These are phyloP conservation scores for Anolis carolinensis DNA, from an alignment of 2,113 vertebrate genomes.

Conservation along the genomic window DNA sequence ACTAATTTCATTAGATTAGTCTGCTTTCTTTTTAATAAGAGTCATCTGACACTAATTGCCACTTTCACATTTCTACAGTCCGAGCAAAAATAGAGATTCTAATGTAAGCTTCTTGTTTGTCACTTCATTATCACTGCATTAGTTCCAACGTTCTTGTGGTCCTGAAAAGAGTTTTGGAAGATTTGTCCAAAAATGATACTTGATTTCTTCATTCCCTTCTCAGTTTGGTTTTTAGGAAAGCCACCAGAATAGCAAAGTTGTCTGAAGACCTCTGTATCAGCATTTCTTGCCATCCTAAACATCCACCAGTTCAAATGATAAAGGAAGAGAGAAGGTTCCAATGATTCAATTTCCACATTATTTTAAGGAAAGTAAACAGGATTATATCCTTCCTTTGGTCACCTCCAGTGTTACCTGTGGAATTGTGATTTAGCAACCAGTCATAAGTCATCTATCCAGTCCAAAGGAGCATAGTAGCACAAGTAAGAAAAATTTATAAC, in stretches of 20 bases:
- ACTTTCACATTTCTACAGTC: background rate
- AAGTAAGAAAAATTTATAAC: background rate
- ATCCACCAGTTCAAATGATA: background rate
- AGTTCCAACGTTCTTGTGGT: background rate
- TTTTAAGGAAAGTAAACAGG: slow-evolving; percentile 23
- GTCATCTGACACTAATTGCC: rapidly evolving
- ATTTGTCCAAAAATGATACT: background rate
- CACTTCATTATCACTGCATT: background rate
- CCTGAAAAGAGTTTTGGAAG: background rate
- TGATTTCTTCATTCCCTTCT: background rate
- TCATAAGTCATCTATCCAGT: background rate
- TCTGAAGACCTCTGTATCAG: background rate
- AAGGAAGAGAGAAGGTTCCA: background rate
- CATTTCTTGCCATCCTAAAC: slow-evolving; percentile 43
- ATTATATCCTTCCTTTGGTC: background rate
- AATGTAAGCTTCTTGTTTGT: background rate
- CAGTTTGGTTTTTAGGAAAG: slow-evolving; percentile 11
- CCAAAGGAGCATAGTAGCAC: background rate
- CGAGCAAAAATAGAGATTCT: background rate
- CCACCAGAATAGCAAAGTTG: slow-evolving; percentile 23
- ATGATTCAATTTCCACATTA: background rate
- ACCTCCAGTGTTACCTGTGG: background rate
- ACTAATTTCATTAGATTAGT: slow-evolving; percentile 24
- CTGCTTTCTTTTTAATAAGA: background rate
- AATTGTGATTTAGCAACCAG: background rate